phyloP scores from a whole-genome alignment of 2,797 vertebrate genomes.

The Enteromius paludinosus region DNA sequence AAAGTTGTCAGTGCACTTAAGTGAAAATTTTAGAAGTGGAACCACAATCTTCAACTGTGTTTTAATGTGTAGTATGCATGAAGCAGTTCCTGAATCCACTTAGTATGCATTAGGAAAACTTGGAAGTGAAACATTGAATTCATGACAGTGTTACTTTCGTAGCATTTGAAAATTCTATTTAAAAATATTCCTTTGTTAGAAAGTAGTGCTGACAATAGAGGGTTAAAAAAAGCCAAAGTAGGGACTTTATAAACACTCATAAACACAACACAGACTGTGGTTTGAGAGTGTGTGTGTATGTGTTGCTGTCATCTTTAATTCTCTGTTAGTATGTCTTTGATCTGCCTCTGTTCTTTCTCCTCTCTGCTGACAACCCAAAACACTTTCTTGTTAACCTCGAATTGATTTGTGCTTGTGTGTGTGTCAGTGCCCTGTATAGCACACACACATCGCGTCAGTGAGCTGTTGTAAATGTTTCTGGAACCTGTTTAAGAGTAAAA shows the following conservation, averaged over 20 bases:
- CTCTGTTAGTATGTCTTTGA: background rate
- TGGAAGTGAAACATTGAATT: background rate
- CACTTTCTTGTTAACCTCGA: background rate
- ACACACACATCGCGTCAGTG: background rate
- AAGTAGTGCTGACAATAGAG: background rate
- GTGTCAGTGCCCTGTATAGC: background rate
- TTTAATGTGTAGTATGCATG: background rate
- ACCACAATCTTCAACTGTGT: background rate
- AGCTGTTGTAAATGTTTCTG: constrained; percentile 4
- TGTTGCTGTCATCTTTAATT: constrained; percentile 9
- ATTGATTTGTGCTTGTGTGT: constrained; percentile 15
- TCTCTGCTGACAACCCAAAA: constrained; percentile 20
- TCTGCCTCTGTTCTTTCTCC: background rate
- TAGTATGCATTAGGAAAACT: background rate
- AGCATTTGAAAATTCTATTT: background rate
- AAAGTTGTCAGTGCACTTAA: background rate
- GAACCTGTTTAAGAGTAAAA: background rate
- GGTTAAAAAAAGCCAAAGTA: background rate
- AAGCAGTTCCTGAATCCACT: too few species aligned
- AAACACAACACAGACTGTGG: background rate
- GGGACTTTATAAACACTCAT: background rate
- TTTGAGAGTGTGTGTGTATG: background rate
- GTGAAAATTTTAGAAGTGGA: background rate
- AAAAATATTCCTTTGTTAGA: background rate
- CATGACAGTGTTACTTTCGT: background rate